Evolutionary conservation across 1,140 invertebrate genomes (phyloP).

Genomic region (Globodera rostochiensis): DNA sequence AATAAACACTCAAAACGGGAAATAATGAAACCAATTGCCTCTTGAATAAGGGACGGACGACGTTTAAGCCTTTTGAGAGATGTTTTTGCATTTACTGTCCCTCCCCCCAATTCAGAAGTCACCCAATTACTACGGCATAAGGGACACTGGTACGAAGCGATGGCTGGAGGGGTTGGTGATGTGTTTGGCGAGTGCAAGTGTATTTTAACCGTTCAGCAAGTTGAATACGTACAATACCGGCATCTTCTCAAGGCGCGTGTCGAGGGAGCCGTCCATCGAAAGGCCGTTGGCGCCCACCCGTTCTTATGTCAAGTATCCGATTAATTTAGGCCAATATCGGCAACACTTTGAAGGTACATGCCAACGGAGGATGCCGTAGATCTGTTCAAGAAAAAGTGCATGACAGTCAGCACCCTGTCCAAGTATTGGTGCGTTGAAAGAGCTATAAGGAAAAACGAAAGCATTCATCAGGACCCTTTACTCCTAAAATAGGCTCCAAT

Average conservation of each 20-base stretch:
- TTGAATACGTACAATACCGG: conserved; percentile 39
- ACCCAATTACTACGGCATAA: conserved; percentile 32
- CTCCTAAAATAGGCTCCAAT: conserved; percentile 20
- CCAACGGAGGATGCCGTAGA: conserved; percentile 41
- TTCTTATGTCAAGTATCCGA: conserved; percentile 38
- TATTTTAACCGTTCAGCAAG: conserved; percentile 5
- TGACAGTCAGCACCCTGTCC: conserved; percentile 43
- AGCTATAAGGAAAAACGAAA: neutral
- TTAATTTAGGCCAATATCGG: conserved; percentile 3
- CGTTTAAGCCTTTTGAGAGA: no score
- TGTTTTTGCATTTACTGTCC: no score
- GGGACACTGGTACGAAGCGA: conserved; percentile 40
- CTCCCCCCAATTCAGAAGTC: conserved; percentile 14
- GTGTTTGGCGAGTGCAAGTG: conserved; percentile 16
- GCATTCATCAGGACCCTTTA: neutral
- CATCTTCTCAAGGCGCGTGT: conserved; percentile 27
- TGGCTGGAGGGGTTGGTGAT: conserved; percentile 38
- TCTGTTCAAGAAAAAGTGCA: conserved; percentile 43
- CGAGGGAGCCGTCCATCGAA: conserved; percentile 28
- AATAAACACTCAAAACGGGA: neutral
- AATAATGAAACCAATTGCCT: neutral
- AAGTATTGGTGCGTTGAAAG: conserved; percentile 41
- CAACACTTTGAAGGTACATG: conserved; percentile 39
- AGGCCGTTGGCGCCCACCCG: conserved; percentile 40
- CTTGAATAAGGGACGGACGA: no score